Base-by-base conservation (phyloP, 2,113 vertebrate species). In the Chamaetylas fuelleborni region DNA sequence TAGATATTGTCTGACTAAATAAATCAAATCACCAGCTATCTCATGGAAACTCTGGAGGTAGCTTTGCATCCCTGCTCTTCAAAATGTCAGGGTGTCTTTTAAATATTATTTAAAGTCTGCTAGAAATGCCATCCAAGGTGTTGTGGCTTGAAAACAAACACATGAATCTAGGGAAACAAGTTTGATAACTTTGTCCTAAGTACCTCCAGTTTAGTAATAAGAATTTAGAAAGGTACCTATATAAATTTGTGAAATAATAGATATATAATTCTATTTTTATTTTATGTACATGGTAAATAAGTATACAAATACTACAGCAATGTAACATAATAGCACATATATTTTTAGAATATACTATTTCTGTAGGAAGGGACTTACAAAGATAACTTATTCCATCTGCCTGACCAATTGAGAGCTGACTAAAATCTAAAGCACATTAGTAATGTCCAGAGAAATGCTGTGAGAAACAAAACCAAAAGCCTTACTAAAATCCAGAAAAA, bases 1-100 rank as follows among this genome's bases (percentile, higher is more conserved):
- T 0, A 85, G 81, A 58, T 92, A 81, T 80, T 89, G 58, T 82
- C 72, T 94, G 92, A 93, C 84, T 89, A 93, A 92, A 87, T 73
- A 93, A 87, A 94, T 85, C 73, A 91, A 95, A 81, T 67, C 60
- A 87, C 33, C 61, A 91, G 20, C 22, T 86, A 15, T 74, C 78
- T 89, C 65, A 51, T 1, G 2, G 87, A 86, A 96, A 43, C 11
- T 90, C 43, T 5, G 2, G n/a, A 85, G 53, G 31, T 88, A 65
- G 61, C 19, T 85, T 91, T 79, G n/a, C 45, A 69, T n/a, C 10
- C 14, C 26, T 53, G 9, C n/a, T 71, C 26, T 71, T 89, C 66
- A 67, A 90, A 91, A 79, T 91, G 61, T 79, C 69, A 81, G 24
- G 8, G 5, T 57, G 61, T 43, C 43, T 89, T 92, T 89, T 58